Evolutionary conservation across 2,888 invertebrate species (phyloP).

Genomic region (Adela reaumurella): DNA sequence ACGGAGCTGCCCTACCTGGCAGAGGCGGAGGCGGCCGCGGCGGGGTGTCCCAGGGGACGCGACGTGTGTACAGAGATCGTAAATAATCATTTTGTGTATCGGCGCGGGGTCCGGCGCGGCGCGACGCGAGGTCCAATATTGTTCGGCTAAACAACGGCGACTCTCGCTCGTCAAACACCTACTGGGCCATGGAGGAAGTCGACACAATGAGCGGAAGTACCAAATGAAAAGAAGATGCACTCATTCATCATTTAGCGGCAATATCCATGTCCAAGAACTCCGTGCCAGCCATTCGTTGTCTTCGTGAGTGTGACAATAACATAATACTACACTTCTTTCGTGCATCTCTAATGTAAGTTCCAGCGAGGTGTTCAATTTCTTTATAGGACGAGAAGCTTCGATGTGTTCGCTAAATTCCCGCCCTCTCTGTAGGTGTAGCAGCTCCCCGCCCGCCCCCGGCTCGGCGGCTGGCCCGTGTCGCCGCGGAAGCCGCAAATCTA

Average conservation of each 20-base stretch:
- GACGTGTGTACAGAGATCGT: background rate
- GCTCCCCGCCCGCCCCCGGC: too few relatives aligned
- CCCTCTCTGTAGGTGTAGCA: background rate
- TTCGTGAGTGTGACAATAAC: too few relatives aligned
- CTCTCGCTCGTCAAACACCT: background rate
- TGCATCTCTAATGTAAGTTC: too few relatives aligned
- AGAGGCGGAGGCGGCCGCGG: background rate
- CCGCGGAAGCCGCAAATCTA: conserved; percentile 30
- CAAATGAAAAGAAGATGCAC: background rate
- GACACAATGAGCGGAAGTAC: background rate
- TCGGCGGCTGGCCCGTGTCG: background rate
- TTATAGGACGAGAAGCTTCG: too few relatives aligned
- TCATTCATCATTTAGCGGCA: too few relatives aligned
- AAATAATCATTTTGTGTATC: conserved; percentile 1
- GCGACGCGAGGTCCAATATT: background rate
- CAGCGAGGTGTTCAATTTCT: too few relatives aligned
- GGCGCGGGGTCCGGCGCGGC: background rate
- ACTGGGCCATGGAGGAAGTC: background rate
- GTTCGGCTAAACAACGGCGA: background rate
- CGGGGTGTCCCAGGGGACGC: background rate
- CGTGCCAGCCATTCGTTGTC: too few relatives aligned
- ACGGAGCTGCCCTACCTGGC: background rate
- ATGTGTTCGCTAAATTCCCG: background rate
- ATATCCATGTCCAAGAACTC: too few relatives aligned
- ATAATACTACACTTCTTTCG: too few relatives aligned